Evolutionary conservation across 2,797 vertebrate genomes (phyloP).

Genomic region (Cryptoprocta ferox): DNA sequence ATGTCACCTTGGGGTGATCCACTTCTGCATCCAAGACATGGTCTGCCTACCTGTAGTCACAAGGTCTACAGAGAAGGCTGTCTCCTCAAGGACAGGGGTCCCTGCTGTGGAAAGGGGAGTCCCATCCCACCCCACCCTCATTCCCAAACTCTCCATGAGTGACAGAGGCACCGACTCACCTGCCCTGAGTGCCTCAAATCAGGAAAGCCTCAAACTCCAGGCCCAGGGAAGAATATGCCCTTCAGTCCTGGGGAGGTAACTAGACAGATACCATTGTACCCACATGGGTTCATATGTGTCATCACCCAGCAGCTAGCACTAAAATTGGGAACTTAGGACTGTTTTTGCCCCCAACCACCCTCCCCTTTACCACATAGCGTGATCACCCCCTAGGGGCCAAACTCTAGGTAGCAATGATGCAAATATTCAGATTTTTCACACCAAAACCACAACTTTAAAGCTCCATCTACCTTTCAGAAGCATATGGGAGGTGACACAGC

Average conservation of each 20-base stretch:
- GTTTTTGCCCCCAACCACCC: background rate
- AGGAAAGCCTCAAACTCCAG: background rate
- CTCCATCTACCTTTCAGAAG: background rate
- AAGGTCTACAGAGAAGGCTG: background rate
- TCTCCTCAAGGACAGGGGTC: background rate
- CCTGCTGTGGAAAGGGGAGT: background rate
- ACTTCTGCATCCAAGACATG: background rate
- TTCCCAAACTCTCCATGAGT: background rate
- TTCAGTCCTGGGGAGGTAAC: background rate
- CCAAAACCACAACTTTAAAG: background rate
- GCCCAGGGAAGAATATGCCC: background rate
- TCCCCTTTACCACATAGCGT: background rate
- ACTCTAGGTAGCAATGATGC: background rate
- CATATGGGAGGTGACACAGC: background rate
- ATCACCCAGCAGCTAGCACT: background rate
- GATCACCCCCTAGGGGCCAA: conserved; percentile 81
- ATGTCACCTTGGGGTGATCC: background rate
- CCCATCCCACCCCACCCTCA: background rate
- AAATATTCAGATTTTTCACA: background rate
- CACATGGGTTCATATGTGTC: rapidly evolving
- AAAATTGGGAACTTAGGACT: background rate
- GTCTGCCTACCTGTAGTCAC: background rate
- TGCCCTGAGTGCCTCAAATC: background rate
- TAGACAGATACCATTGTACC: background rate
- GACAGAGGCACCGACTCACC: background rate